Conservation (phyloP, 2,888 invertebrate species). For the Torymus texanus region DNA sequence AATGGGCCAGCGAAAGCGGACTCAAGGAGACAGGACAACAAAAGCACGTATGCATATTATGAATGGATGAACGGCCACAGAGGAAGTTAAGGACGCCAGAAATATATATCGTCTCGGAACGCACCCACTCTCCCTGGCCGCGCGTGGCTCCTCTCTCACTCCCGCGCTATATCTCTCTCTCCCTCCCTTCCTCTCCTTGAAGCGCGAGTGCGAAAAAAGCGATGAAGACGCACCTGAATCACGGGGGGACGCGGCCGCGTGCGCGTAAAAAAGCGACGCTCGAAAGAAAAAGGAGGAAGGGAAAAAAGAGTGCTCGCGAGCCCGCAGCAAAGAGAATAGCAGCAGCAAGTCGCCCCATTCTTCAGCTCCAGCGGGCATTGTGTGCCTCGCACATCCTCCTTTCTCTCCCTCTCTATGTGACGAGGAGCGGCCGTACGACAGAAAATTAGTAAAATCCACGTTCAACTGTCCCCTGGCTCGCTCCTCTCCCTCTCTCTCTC, state of each 20-base stretch:
- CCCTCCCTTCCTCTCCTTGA: neutral
- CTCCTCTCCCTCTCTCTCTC: conserved; percentile 49
- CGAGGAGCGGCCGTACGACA: conserved; percentile 66
- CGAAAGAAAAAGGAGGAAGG: conserved; percentile 51
- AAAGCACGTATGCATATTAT: conserved; percentile 71
- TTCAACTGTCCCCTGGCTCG: conserved; percentile 69
- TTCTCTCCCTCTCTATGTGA: conserved; percentile 45
- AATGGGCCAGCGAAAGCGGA: conserved; percentile 70
- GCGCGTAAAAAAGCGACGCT: conserved; percentile 28
- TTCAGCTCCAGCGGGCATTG: conserved; percentile 55
- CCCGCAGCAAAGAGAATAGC: conserved; percentile 55
- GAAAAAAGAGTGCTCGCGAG: conserved; percentile 51
- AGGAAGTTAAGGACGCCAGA: conserved; percentile 69
- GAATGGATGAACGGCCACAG: conserved; percentile 70
- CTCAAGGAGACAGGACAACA: conserved; percentile 70
- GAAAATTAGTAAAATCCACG: conserved; percentile 74
- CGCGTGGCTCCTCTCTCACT: conserved; percentile 61
- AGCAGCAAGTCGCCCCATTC: conserved; percentile 54
- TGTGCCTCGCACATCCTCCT: conserved; percentile 59
- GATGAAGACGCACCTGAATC: conserved; percentile 55
- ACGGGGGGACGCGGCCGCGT: neutral
- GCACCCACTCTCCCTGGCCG: conserved; percentile 67
- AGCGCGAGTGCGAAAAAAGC: conserved; percentile 49
- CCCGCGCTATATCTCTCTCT: conserved; percentile 15
- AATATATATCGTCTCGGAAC: conserved; percentile 68